These are phyloP conservation scores for Scomber scombrus DNA, from an alignment of 2,113 vertebrate genomes.

Conservation along the genomic window DNA sequence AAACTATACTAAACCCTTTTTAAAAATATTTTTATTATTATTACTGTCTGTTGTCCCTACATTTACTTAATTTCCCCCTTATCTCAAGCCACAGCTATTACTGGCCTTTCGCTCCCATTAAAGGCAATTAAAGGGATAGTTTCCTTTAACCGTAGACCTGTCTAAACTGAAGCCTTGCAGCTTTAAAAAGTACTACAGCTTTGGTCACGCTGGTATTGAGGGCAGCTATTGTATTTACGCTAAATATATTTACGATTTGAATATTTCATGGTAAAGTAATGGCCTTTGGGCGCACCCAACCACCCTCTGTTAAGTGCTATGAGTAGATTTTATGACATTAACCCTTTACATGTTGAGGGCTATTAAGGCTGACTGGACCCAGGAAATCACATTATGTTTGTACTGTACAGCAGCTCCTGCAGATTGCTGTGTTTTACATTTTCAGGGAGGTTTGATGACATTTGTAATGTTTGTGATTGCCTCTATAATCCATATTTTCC, in stretches of 20 bases:
- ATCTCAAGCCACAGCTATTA: conserved; percentile 5
- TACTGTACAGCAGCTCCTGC: not conserved
- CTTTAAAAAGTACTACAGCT: conserved; percentile 19
- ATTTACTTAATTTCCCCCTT: not conserved
- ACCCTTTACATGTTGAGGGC: conserved; percentile 7
- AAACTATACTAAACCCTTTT: not conserved
- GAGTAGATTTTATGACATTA: conserved; percentile 38
- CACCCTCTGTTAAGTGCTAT: conserved; percentile 53
- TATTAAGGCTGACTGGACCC: not conserved
- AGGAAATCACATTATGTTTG: not conserved
- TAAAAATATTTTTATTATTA: not conserved
- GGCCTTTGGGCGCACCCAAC: conserved; percentile 39
- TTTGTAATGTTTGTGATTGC: conserved; percentile 2
- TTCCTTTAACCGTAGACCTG: not conserved
- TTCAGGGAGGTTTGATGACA: not conserved
- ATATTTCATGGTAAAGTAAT: conserved; percentile 69
- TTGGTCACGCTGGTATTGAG: conserved; percentile 3
- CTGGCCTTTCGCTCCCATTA: conserved; percentile 2
- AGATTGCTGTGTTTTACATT: not conserved
- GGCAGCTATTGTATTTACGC: conserved; percentile 28
- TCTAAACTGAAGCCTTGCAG: conserved; percentile 17
- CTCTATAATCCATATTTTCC: conserved; percentile 68
- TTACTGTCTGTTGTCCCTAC: not conserved
- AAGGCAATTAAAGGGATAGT: not conserved
- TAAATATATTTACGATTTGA: conserved; percentile 51